phyloP scores from a whole-genome alignment of 1,140 invertebrate genomes.

The Leptinotarsa defecta region DNA sequence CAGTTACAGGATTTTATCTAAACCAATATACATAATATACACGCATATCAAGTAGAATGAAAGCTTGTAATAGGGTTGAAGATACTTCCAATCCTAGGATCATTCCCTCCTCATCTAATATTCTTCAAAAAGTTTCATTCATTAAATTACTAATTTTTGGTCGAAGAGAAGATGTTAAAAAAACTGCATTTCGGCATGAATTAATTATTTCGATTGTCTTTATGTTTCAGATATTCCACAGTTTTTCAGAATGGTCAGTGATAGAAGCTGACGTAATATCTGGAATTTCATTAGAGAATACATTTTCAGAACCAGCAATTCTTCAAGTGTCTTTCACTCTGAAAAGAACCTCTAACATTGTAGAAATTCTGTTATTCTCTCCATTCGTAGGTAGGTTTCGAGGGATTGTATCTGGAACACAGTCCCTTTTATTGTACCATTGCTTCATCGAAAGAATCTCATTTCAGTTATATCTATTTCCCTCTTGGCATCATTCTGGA shows the following conservation, averaged over 20 bases:
- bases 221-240: constrained; percentile 27
- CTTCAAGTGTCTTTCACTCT: constrained; percentile 43
- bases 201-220: neutral
- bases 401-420: too few relatives aligned
- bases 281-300: constrained; percentile 14
- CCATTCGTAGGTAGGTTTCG: constrained; percentile 45
- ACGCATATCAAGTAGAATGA: too few relatives aligned
- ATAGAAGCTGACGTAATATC: constrained; percentile 32
- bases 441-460: too few relatives aligned
- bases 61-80: too few relatives aligned
- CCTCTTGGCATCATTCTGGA: constrained; percentile 48
- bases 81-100: too few relatives aligned
- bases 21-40: too few relatives aligned
- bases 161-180: neutral
- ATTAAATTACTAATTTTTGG: neutral
- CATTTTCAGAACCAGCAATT: constrained; percentile 29
- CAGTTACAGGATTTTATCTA: too few relatives aligned
- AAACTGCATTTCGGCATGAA: too few relatives aligned
- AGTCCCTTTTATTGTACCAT: too few relatives aligned
- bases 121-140: neutral
- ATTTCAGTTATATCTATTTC: constrained; percentile 48
- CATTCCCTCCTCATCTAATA: too few relatives aligned
- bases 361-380: constrained; percentile 43
- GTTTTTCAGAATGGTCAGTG: constrained; percentile 42
- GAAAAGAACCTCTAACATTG: constrained; percentile 40